phyloP scores from a whole-genome alignment of 2,113 vertebrate genomes.

The Sorex fumeus region DNA sequence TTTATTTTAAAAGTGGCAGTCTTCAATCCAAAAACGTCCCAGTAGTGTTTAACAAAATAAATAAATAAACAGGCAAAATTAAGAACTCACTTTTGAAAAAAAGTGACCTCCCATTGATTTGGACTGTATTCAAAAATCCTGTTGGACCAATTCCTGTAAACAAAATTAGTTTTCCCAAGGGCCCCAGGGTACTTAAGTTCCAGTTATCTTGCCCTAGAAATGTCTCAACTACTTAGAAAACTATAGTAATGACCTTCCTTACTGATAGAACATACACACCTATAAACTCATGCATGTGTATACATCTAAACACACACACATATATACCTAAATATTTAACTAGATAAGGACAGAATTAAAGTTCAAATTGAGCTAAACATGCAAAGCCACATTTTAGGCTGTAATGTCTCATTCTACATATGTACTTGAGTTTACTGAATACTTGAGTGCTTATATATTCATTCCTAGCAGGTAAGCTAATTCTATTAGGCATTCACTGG shows the following conservation, averaged over 20 bases:
- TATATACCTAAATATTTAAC: neutral
- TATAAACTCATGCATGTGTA: neutral
- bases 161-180: neutral
- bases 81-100: slow-evolving; percentile 54
- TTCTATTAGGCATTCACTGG: neutral
- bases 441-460: neutral
- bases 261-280: neutral
- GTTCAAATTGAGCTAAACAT: neutral
- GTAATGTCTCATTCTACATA: neutral
- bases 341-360: neutral
- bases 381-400: neutral
- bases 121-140: neutral
- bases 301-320: too few relatives aligned
- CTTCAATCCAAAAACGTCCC: slow-evolving; percentile 41
- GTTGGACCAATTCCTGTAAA: slow-evolving; percentile 36
- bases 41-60: slow-evolving; percentile 46
- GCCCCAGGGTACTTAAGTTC: neutral
- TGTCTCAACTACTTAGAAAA: neutral
- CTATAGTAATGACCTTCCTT: neutral
- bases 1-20: slow-evolving; percentile 40
- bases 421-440: neutral
- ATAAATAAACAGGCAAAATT: slow-evolving; percentile 46
- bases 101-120: slow-evolving; percentile 8
- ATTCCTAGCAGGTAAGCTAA: neutral
- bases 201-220: slow-evolving; percentile 25